Evolutionary conservation across 1,140 invertebrate species (phyloP).

Genomic region (Bradynema listronoti): DNA sequence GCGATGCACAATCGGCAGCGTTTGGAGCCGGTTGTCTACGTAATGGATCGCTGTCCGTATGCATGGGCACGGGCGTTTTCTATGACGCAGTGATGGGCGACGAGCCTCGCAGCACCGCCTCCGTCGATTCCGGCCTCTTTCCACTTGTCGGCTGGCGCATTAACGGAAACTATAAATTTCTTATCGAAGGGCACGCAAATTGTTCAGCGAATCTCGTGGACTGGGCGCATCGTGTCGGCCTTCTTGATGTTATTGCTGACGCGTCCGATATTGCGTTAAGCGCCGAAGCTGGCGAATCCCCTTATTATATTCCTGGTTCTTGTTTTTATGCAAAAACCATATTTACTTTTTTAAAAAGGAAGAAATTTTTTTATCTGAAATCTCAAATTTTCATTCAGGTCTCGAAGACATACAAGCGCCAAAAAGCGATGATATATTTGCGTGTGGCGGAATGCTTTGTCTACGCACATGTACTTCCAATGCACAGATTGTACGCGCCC

Average conservation of each 20-base stretch:
- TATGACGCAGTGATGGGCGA: too few species aligned
- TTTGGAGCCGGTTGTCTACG: conserved; percentile 81
- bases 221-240: conserved; percentile 75
- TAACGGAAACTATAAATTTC: conserved; percentile 65
- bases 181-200: conserved; percentile 75
- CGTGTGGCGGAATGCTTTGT: conserved; percentile 67
- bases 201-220: conserved; percentile 80
- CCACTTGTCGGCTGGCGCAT: conserved; percentile 75
- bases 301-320: conserved; percentile 85
- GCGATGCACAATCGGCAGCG: conserved; percentile 73
- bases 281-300: conserved; percentile 70
- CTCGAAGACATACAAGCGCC: conserved; percentile 81
- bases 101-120: conserved; percentile 69
- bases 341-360: too few species aligned
- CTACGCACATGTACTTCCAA: conserved; percentile 72
- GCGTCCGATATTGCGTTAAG: conserved; percentile 68
- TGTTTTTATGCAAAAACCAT: too few species aligned
- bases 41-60: conserved; percentile 77
- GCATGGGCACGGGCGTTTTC: too few species aligned
- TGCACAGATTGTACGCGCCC: conserved; percentile 72
- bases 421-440: conserved; percentile 74
- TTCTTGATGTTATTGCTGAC: conserved; percentile 65
- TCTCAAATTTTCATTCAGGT: too few species aligned
- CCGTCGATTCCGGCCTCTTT: conserved; percentile 74
- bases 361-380: too few species aligned